Conservation (phyloP, 2,797 vertebrate genomes). For the Tapera naevia region DNA sequence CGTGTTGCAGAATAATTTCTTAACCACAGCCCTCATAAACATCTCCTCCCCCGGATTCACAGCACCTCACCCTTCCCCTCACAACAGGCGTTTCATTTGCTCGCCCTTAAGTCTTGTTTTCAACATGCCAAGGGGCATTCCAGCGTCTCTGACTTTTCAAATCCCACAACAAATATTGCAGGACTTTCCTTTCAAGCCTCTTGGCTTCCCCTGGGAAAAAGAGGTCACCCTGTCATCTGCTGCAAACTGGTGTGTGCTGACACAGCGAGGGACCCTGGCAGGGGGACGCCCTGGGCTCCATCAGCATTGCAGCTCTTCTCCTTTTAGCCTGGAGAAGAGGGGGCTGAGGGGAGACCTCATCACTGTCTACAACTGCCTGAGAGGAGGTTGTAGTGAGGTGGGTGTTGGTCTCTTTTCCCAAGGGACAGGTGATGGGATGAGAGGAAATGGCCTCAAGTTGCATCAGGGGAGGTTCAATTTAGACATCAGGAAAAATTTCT, state of each 20-base stretch:
- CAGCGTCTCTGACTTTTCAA: background rate
- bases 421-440: too few relatives aligned
- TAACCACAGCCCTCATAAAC: background rate
- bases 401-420: too few relatives aligned
- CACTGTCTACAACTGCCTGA: too few relatives aligned
- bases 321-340: too few relatives aligned
- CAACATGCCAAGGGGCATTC: background rate
- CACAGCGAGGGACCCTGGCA: background rate
- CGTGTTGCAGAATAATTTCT: fast-evolving
- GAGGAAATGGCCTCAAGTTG: too few relatives aligned
- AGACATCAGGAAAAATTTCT: too few relatives aligned
- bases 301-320: background rate
- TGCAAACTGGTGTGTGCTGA: background rate
- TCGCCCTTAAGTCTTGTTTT: fast-evolving
- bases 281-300: background rate
- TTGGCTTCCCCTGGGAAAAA: background rate
- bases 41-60: fast-evolving
- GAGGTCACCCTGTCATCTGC: background rate
- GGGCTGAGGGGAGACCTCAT: too few relatives aligned
- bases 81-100: background rate
- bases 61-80: background rate
- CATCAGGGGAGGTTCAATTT: too few relatives aligned
- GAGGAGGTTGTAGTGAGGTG: too few relatives aligned
- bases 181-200: background rate
- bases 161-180: background rate